Evolutionary conservation across 2,113 vertebrate species (phyloP), one percentile per base, ranked within the genome.

Genomic region (Anser cygnoides): DNA sequence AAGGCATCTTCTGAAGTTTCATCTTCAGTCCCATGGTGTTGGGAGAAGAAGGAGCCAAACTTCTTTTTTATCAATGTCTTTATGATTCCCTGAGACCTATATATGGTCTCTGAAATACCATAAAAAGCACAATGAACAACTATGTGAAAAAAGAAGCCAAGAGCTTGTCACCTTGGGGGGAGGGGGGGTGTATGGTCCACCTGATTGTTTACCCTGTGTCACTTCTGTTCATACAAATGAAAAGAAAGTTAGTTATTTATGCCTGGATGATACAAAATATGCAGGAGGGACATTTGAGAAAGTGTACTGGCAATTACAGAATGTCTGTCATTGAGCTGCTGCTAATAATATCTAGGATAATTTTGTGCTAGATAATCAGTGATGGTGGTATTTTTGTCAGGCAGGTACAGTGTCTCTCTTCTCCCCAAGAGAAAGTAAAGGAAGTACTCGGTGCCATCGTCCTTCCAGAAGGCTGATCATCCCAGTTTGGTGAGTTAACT

Each of bases 31-130:
- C 90, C 5, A 25, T 66, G 55, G 82, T 91, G 75, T 35, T 87
- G 71, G 73, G 88, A 96, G 84, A 86, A 79, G 46, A 15, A 70
- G 41, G 87, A 66, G 18, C 77, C 55, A 93, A 66, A 73, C 71
- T 86, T 79, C 68, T 89, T 95, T 93, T 94, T 96, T 97, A 88
- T 76, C 76, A 78, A 68, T 46, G 62, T 63, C 43, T 95, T 95
- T 58, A 50, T 94, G 89, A 58, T 91, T 89, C 59, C 41, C 23
- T 13, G 2, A 65, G 74, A 73, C 59, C 65, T 87, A 31, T 55
- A 26, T 58, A 26, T 58, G 71, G 79, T 68, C 80, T 88, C 66
- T 93, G 79, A 88, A 89, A 92, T 76, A 80, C 31, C 55, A 22
- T 23, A 10, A 55, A 91, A 92, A 88, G 68, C 75, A 92, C 79